Percentiles rank a stretch among this genome's conserved stretches.
These are phyloP conservation scores for Leucozona laternaria DNA, from an alignment of 2,888 invertebrate genomes.

Conservation along the genomic window DNA sequence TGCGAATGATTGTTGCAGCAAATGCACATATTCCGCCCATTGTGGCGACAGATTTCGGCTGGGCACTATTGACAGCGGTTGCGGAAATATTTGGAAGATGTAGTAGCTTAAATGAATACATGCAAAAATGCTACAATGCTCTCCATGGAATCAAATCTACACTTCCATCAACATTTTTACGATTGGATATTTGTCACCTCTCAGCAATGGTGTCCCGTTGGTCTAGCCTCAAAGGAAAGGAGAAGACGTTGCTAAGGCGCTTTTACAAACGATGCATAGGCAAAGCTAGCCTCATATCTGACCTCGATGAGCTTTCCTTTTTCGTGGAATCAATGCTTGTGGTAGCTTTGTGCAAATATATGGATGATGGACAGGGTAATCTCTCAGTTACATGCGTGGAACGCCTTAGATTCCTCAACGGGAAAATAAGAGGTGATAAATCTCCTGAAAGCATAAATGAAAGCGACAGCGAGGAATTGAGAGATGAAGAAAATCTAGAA, in stretches of 20 bases:
- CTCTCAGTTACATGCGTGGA: background rate
- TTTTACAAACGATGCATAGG: background rate
- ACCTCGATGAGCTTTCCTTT: background rate
- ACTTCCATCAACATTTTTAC: background rate
- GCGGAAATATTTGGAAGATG: background rate
- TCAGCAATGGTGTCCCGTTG: background rate
- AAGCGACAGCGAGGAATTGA: background rate
- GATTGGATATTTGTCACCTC: background rate
- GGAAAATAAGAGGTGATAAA: background rate
- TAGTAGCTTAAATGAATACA: too few species aligned
- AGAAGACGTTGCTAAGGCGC: background rate
- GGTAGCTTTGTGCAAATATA: background rate
- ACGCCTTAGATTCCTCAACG: background rate
- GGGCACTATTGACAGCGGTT: background rate
- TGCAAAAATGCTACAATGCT: too few species aligned
- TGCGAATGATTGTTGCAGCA: background rate
- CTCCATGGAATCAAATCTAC: accelerated
- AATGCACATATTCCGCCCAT: background rate
- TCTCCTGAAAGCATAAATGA: background rate
- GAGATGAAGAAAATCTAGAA: background rate
- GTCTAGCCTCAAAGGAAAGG: background rate
- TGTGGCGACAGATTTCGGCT: background rate
- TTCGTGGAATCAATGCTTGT: background rate
- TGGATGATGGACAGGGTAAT: background rate
- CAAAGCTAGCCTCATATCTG: background rate